Percentiles rank a stretch among this genome's conserved stretches.
Evolutionary conservation across 2,113 vertebrate species (phyloP).

Genomic region (Rhynchopsitta pachyrhyncha): DNA sequence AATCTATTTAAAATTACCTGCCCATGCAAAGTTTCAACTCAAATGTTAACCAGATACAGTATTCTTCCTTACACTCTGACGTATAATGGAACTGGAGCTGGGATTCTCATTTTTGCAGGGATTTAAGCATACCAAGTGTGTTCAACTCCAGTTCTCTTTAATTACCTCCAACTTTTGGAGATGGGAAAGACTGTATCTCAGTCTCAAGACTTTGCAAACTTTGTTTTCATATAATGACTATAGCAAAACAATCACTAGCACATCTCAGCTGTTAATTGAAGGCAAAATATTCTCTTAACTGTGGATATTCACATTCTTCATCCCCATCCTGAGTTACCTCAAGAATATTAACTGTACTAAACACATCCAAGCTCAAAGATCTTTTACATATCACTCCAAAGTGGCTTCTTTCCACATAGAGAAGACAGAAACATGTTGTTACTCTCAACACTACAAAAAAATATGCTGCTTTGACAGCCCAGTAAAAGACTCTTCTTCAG

Average conservation of each 20-base stretch:
- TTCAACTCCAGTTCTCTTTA: background rate
- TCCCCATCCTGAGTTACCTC: background rate
- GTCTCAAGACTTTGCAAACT: background rate
- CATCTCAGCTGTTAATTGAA: background rate
- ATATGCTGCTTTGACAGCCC: background rate
- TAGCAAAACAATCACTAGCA: background rate
- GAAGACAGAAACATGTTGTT: background rate
- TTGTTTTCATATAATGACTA: background rate
- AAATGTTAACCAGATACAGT: background rate
- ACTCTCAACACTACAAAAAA: background rate
- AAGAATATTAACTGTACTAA: background rate
- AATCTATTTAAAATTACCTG: background rate
- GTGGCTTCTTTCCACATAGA: background rate
- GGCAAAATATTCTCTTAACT: background rate
- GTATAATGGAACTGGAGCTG: accelerated
- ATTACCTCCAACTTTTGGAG: background rate
- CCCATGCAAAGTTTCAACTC: background rate
- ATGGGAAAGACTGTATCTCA: background rate
- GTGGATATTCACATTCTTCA: background rate
- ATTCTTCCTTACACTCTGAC: background rate
- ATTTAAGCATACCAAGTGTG: background rate
- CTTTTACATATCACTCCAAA: background rate
- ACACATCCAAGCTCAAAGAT: background rate
- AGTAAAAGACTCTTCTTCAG: background rate
- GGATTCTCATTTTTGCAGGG: background rate